Evolutionary conservation across 2,888 invertebrate species (phyloP).

Genomic region (Leucophenga montana): DNA sequence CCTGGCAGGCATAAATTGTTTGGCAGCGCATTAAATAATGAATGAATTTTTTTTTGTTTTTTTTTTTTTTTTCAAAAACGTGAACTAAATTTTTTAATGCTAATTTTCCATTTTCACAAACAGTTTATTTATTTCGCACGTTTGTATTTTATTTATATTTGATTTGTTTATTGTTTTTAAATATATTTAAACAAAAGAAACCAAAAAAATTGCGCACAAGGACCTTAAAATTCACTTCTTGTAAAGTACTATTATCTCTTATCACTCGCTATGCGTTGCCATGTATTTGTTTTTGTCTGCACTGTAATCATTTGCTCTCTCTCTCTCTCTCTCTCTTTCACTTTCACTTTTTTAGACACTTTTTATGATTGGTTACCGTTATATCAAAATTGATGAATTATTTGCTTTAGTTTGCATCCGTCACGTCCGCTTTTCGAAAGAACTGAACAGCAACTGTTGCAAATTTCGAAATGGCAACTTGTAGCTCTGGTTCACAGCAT

Average conservation of each 20-base stretch:
- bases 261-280: neutral
- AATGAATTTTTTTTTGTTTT: neutral
- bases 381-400: neutral
- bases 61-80: no score
- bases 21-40: neutral
- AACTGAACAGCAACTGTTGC: conserved; percentile 69
- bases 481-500: conserved; percentile 51
- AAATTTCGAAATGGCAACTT: conserved; percentile 62
- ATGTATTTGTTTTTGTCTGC: neutral
- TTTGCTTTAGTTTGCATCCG: no score
- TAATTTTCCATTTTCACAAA: no score
- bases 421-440: conserved; percentile 64
- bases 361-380: conserved; percentile 30
- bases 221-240: neutral
- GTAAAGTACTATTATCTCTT: conserved; percentile 2
- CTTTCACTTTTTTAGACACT: conserved; percentile 6
- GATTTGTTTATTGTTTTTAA: neutral
- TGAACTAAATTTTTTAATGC: no score
- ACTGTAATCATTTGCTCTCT: conserved; percentile 1
- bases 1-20: neutral
- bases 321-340: neutral
- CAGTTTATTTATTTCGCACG: no score
- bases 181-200: neutral
- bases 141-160: conserved; percentile 12
- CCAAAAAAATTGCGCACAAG: neutral